Evolutionary conservation across 2,113 vertebrate species (phyloP).

Genomic region (Sinocyclocheilus maitianheensis): DNA sequence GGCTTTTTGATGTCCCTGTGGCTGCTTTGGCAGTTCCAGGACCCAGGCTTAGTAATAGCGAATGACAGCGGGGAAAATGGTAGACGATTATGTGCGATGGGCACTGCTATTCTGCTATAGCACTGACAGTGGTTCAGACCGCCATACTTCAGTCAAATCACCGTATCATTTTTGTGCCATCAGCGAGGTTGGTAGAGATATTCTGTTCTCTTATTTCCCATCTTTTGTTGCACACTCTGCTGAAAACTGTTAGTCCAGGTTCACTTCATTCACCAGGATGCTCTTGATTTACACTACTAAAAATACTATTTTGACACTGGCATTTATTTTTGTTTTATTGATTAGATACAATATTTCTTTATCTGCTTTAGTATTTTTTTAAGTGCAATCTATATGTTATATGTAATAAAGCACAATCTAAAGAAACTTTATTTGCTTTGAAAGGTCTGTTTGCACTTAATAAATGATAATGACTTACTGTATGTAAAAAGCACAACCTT

Average conservation of each 20-base stretch:
- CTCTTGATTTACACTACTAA: constrained; percentile 17
- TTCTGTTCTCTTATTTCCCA: constrained; percentile 10
- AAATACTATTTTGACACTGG: background rate
- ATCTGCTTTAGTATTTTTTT: background rate
- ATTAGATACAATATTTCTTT: background rate
- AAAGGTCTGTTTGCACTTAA: background rate
- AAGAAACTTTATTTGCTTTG: background rate
- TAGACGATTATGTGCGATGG: constrained; percentile 47
- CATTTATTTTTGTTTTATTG: too few relatives aligned
- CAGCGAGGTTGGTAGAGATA: constrained; percentile 34
- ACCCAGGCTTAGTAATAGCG: constrained; percentile 47
- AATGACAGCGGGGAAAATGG: constrained; percentile 53
- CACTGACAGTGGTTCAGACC: constrained; percentile 36
- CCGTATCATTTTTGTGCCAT: constrained; percentile 49
- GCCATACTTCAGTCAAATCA: constrained; percentile 53
- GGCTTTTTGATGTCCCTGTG: constrained; percentile 42
- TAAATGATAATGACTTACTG: too few relatives aligned
- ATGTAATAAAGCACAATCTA: background rate
- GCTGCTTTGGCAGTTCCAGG: constrained; percentile 40
- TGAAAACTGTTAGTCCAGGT: constrained; percentile 13
- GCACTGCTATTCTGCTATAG: constrained; percentile 40
- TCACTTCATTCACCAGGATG: constrained; percentile 4
- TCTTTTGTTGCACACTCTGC: background rate
- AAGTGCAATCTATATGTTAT: background rate
- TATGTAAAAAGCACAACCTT: too few relatives aligned